Evolutionary conservation across 2,888 invertebrate species (phyloP).

Genomic region (Xestia c-nigrum): DNA sequence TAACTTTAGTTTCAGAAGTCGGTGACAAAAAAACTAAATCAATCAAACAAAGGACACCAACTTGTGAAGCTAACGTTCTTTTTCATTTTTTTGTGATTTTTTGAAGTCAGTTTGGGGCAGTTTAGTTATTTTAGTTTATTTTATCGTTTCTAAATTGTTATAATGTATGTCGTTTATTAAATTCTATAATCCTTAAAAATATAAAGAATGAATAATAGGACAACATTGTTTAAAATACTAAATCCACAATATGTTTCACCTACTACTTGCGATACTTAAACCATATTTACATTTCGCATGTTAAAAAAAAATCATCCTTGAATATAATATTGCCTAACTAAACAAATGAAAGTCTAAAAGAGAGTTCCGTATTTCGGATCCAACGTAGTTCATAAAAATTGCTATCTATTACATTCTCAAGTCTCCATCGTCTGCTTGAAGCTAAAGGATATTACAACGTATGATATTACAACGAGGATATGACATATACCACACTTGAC

Average conservation of each 20-base stretch:
- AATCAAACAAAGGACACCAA: too few relatives aligned
- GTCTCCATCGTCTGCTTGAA: constrained; percentile 3
- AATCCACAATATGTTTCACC: background rate
- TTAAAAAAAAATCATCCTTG: background rate
- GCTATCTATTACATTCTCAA: constrained; percentile 7
- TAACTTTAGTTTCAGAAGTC: too few relatives aligned
- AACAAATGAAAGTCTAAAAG: background rate
- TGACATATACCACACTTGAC: background rate
- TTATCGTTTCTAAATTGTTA: too few relatives aligned
- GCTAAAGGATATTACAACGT: background rate
- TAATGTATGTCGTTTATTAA: too few relatives aligned
- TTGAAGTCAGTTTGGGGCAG: too few relatives aligned
- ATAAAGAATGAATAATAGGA: background rate
- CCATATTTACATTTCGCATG: background rate
- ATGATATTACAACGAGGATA: background rate
- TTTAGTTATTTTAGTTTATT: too few relatives aligned
- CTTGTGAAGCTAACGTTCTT: too few relatives aligned
- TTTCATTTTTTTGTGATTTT: too few relatives aligned
- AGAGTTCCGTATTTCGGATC: background rate
- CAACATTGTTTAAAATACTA: background rate
- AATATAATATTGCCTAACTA: background rate
- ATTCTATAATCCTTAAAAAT: too few relatives aligned
- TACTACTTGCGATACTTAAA: too few relatives aligned
- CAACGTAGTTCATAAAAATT: background rate
- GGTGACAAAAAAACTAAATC: too few relatives aligned